These are phyloP conservation scores for Sebastes taczanowskii DNA, from an alignment of 2,797 vertebrate genomes.

Conservation along the genomic window DNA sequence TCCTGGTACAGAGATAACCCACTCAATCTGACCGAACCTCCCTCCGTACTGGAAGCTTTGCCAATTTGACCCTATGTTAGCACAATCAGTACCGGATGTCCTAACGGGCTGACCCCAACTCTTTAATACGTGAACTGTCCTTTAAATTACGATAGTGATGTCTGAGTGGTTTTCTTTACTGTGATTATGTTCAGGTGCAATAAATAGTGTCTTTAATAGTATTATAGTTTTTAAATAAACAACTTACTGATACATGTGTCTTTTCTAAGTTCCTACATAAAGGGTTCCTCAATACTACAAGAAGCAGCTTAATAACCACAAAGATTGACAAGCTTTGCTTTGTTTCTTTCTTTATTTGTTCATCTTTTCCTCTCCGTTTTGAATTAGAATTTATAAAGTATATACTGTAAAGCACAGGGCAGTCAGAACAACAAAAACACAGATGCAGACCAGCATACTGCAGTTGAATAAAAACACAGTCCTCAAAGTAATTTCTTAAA, in stretches of 20 bases:
- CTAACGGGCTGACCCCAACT: slow-evolving; percentile 15
- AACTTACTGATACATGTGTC: not conserved
- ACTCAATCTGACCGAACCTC: slow-evolving; percentile 57
- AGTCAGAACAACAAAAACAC: not conserved
- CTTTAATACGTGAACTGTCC: slow-evolving; percentile 21
- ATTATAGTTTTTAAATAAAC: not conserved
- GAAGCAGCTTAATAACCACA: not conserved
- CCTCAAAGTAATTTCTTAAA: slow-evolving; percentile 29
- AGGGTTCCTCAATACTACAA: not conserved
- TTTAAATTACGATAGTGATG: not conserved
- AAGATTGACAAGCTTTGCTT: not conserved
- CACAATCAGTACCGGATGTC: slow-evolving; percentile 35
- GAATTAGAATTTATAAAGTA: not conserved
- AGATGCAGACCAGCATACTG: not conserved
- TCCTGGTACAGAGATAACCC: slow-evolving; percentile 53
- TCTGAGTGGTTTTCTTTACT: not conserved
- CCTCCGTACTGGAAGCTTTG: slow-evolving; percentile 41
- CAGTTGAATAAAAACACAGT: not conserved
- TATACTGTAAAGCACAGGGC: not conserved
- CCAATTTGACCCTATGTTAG: slow-evolving; percentile 42
- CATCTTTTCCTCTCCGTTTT: not conserved
- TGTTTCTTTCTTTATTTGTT: not conserved
- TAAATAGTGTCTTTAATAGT: not conserved
- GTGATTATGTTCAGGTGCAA: not conserved
- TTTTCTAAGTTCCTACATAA: not conserved